Base-by-base conservation (phyloP, 2,113 vertebrate species). In the Steatornis caripensis region DNA sequence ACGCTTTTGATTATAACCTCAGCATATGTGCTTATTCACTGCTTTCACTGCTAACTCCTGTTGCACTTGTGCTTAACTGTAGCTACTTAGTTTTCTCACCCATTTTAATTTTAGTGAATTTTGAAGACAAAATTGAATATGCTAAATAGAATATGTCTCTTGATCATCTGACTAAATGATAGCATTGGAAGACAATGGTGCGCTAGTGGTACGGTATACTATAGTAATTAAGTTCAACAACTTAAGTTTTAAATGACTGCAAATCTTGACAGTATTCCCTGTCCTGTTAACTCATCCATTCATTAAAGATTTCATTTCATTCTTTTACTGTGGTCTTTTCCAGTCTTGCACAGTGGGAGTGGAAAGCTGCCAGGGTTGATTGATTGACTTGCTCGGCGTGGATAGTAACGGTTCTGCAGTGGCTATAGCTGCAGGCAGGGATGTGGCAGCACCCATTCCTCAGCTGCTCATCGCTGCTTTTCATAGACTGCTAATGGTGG, bases 391-490 rank as follows among this genome's bases (percentile, higher is more conserved):
- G 17, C 69, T 72, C 61, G 55, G 10, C 4, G 8, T 53, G 58
- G 64, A 3, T 27, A 39, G 45, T 12, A 41, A 12, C 34, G 72
- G 45, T 43, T 76, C 37, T 11, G 24, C 39, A 9, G 53, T 7
- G 49, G 58, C 61, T 65, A 3, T 20, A 16, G 45, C 62, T 68
- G 20, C 49, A 43, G 57, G 4, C 11, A 9, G 54, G 51, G 43
- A 22, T 46, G 61, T 72, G 58, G 36, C 70, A 75, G 69, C 34
- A 10, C 45, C 34, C 27, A 0, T 68, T 86, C 27, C 53, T 87
- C 36, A n/a, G 5, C 60, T 51, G n/a, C 61, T 43, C 5, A 0
- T 64, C 0, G 0, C 69, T 71, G 48, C 30, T 93, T 60, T 85
- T 65, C 30, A 4, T 34, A 43, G 43, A 7, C 30, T 46, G 60